A percentile compares a stretch with the other conserved stretches of the same genome.
These are phyloP conservation scores for Micrasema minimum DNA, from an alignment of 1,140 invertebrate genomes.

Conservation along the genomic window DNA sequence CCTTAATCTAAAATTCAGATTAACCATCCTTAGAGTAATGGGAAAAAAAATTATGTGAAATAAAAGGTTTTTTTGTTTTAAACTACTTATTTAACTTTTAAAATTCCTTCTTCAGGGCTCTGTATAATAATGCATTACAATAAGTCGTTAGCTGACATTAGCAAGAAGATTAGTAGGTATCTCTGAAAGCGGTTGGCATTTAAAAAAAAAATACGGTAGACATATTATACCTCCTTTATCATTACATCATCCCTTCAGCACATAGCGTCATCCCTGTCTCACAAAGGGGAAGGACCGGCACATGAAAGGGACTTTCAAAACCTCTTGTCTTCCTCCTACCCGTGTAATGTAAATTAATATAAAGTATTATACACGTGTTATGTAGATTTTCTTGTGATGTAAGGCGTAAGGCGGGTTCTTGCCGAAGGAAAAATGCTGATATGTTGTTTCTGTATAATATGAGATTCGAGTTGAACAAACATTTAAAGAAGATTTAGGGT, in stretches of 20 bases:
- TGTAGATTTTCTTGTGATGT: not conserved
- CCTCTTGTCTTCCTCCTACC: not conserved
- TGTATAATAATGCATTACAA: no score
- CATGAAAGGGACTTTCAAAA: not conserved
- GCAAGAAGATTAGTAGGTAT: no score
- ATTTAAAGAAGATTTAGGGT: constrained; percentile 3
- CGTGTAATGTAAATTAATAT: not conserved
- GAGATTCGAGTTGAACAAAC: constrained; percentile 7
- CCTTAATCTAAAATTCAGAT: no score
- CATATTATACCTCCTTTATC: no score
- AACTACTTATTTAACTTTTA: no score
- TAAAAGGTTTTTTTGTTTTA: no score
- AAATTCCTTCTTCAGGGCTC: no score
- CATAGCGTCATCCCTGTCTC: not conserved
- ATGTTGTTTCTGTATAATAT: not conserved
- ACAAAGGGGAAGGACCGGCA: not conserved
- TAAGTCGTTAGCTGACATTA: no score
- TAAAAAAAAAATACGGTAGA: no score
- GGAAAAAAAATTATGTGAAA: no score
- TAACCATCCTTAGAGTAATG: no score
- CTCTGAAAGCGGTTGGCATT: no score
- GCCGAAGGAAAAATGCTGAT: constrained; percentile 29
- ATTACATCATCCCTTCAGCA: constrained; percentile 13
- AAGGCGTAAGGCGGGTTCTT: not conserved
- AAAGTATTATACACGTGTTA: not conserved